Conservation (phyloP, 2,113 vertebrate genomes). For the Bungarus multicinctus region DNA sequence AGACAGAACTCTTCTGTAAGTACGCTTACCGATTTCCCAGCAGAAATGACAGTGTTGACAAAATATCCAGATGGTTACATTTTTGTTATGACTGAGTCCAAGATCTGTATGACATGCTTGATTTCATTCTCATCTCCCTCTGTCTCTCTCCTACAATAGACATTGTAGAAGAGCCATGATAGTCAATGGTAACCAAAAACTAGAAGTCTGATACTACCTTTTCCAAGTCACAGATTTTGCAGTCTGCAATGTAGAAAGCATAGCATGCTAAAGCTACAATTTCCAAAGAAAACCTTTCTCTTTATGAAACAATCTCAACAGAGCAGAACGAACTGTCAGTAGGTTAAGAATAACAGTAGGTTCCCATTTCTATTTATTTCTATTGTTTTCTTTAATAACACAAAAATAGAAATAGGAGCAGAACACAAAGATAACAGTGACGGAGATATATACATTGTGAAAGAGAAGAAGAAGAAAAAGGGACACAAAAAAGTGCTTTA, state of each 20-base stretch:
- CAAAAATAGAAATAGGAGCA: not conserved
- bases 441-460: too few species aligned
- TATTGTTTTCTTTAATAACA: not conserved
- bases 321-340: not conserved
- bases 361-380: not conserved
- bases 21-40: not conserved
- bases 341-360: not conserved
- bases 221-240: not conserved
- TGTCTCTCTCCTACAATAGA: not conserved
- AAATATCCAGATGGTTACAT: slow-evolving; percentile 20
- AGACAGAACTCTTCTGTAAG: slow-evolving; percentile 3
- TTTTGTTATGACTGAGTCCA: slow-evolving; percentile 1
- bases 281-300: not conserved
- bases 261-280: not conserved
- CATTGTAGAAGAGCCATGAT: not conserved
- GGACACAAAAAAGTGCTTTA: not conserved
- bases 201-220: not conserved
- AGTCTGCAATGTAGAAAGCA: not conserved
- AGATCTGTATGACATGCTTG: not conserved
- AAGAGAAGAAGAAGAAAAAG: not conserved
- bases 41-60: slow-evolving; percentile 6
- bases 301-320: not conserved
- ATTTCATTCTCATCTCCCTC: not conserved
- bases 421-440: not conserved
- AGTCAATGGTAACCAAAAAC: not conserved